Base-by-base conservation (phyloP, 2,888 invertebrate genomes). In the Cerceris ruficornis region DNA sequence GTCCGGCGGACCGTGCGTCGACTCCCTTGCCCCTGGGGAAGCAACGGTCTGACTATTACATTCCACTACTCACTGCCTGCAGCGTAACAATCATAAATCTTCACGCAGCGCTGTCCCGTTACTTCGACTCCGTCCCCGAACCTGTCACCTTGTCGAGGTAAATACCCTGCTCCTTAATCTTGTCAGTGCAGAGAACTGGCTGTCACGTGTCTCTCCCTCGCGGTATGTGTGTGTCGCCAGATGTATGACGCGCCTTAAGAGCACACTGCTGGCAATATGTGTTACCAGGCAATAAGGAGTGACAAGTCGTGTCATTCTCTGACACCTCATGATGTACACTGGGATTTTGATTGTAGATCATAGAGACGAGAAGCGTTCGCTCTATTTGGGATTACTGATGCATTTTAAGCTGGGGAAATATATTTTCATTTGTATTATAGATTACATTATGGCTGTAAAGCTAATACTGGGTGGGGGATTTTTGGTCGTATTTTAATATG, bases 51-150 rank as follows among this genome's bases (percentile, higher is more conserved):
- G 81, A 83, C 80, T 84, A 84, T 87, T 87, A 87, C 85, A 81
- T 87, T 82, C 83, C 81, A 65, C 83, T 75, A 68, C 69, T 74
- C 82, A 65, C 77, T 75, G 77, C 77, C 74, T 75, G 75, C 78
- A 73, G 69, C 77, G 77, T 81, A 80, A 82, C 84, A 87, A 87
- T 86, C 87, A 87, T 87, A 86, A 86, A 86, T 86, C 87, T 86
- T 86, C 82, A 64, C 80, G 77, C 76, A 69, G 59, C 62, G 76
- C 60, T 72, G 74, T 78, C 82, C 78, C 77, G 71, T 75, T 78
- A 70, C 82, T 86, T 82, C 86, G 86, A 84, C 86, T 85, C 62
- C 75, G 75, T 78, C 75, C 68, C 74, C 76, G 64, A 77, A 74
- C 69, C 86, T 85, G 85, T 85, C 85, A 86, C 74, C 85, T 82